Base-by-base conservation (phyloP, 2,797 vertebrate species). In the Podarcis lilfordi region DNA sequence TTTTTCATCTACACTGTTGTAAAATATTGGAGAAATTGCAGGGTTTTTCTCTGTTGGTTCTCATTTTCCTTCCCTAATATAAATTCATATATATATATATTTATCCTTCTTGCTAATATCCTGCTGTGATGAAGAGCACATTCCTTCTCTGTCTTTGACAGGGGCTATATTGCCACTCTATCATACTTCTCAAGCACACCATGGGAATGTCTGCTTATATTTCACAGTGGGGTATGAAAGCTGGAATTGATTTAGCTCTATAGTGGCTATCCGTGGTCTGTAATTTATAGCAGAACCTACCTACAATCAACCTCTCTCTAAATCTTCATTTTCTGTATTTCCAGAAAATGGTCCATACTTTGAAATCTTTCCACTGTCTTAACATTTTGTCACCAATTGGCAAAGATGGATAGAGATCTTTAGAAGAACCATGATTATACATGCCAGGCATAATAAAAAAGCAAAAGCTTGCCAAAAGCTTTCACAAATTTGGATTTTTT, bases 51-150 rank as follows among this genome's bases (percentile, higher is more conserved):
- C 72, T 84, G 66, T 79, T 76, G 5, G 27, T 61, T 88, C 71
- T 91, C 32, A 74, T 75, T 91, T 91, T 90, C 79, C 68, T 37
- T 76, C 45, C 87, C 43, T 90, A 94, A 91, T 85, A 88, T 93
- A 87, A 92, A 89, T 25, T 75, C 3, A 0, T 74, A 80, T 90
- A 86, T 32, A 80, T 90, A 86, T 89, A 89, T 88, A 76, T 82
- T 40, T 71, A 5, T 84, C 85, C 90, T 90, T 15, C 91, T 89
- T 86, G 80, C 86, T 94, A 87, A 91, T 91, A 89, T 93, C 79
- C 82, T 87, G 59, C 81, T 91, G 19, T 81, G 90, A 90, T 87
- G 90, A 93, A 90, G 6, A 87, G 75, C 82, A 76, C 40, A 55
- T 88, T 94, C 25, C 80, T 89, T 77, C 84, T 89, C 45, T 32